phyloP scores from a whole-genome alignment of 2,888 invertebrate genomes.

The Teleiodes luculella region DNA sequence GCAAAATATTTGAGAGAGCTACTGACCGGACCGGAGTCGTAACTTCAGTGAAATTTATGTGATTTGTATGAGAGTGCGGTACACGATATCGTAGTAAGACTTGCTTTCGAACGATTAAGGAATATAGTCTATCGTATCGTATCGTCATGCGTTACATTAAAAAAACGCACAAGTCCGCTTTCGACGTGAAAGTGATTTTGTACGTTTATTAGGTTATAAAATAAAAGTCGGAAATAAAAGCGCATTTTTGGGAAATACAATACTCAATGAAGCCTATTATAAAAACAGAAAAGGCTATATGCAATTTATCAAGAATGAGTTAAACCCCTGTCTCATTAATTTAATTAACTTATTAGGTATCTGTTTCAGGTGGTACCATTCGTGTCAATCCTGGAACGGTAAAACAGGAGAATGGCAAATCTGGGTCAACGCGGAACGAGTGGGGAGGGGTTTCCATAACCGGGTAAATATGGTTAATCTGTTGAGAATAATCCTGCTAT shows the following conservation, averaged over 20 bases:
- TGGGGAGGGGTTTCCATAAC: slow-evolving; percentile 91
- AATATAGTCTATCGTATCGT: slow-evolving; percentile 4
- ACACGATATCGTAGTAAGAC: neutral
- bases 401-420: slow-evolving; percentile 94
- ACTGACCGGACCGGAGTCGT: no score
- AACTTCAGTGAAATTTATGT: neutral
- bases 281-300: no score
- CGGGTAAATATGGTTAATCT: slow-evolving; percentile 81
- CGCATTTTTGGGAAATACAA: no score
- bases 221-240: no score
- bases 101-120: slow-evolving; percentile 16
- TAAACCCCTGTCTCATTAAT: no score
- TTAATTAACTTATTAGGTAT: no score
- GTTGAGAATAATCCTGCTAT: no score
- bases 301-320: no score
- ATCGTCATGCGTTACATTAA: slow-evolving; percentile 11
- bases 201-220: no score
- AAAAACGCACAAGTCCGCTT: slow-evolving; percentile 17
- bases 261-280: no score
- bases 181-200: slow-evolving; percentile 20
- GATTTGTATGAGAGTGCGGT: neutral
- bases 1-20: no score
- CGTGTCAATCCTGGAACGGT: slow-evolving; percentile 93
- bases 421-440: slow-evolving; percentile 91
- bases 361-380: slow-evolving; percentile 86